phyloP scores from a whole-genome alignment of 2,888 invertebrate species.

The Dolichopus griseipennis region DNA sequence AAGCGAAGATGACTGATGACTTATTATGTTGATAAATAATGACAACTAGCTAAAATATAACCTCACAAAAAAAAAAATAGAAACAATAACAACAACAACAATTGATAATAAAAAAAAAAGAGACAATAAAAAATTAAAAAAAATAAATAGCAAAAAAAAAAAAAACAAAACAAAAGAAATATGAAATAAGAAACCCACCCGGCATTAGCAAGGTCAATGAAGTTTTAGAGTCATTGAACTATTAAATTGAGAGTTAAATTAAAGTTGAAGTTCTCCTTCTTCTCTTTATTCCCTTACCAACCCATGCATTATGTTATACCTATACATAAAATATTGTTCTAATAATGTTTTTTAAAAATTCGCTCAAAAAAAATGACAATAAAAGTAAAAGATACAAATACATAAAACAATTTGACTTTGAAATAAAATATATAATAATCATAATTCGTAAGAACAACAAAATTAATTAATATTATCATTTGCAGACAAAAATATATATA shows the following conservation, averaged over 20 bases:
- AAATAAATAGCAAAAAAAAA: background rate
- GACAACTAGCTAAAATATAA: background rate
- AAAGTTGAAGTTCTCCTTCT: background rate
- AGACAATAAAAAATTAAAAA: background rate
- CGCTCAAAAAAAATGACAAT: too few relatives aligned
- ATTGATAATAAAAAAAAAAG: background rate
- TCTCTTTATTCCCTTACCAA: background rate
- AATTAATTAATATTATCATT: too few relatives aligned
- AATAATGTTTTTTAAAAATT: background rate
- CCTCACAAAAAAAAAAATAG: background rate
- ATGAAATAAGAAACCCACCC: background rate
- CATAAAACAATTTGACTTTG: too few relatives aligned
- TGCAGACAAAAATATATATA: too few relatives aligned
- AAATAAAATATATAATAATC: too few relatives aligned
- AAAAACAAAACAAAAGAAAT: background rate
- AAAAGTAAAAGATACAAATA: too few relatives aligned
- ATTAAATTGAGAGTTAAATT: background rate
- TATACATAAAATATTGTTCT: background rate
- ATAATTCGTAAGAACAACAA: too few relatives aligned
- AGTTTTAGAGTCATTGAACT: background rate
- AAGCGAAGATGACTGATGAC: background rate
- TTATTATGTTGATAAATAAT: constrained; percentile 6
- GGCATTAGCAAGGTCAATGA: background rate
- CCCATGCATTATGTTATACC: background rate
- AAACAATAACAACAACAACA: background rate